phyloP scores from a whole-genome alignment of 2,797 vertebrate genomes.

The Sorex maritimensis region DNA sequence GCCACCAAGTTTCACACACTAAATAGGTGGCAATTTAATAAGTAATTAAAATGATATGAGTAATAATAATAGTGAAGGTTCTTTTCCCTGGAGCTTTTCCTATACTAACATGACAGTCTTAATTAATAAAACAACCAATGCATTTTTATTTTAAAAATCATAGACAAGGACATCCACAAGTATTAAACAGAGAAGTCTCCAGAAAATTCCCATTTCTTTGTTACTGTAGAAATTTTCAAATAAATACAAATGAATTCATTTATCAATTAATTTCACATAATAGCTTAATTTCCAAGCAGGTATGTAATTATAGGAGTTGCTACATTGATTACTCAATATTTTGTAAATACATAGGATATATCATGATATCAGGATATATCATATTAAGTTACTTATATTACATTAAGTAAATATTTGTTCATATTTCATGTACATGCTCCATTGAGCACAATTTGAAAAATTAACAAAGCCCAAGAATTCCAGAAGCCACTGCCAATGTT shows the following conservation, averaged over 20 bases:
- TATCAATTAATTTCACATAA: constrained; percentile 3
- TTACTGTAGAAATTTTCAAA: background rate
- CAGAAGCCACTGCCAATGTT: background rate
- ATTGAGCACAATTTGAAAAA: constrained; percentile 10
- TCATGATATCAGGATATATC: background rate
- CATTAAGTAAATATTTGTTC: constrained; percentile 4
- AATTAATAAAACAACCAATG: constrained; percentile 31
- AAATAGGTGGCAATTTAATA: too few species aligned
- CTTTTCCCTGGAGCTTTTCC: background rate
- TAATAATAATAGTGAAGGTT: background rate
- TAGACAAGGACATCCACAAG: background rate
- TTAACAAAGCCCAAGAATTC: background rate
- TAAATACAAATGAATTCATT: background rate
- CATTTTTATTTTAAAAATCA: constrained; percentile 45
- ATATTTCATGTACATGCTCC: background rate
- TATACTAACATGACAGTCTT: constrained; percentile 21
- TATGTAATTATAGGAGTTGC: background rate
- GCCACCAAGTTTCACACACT: too few species aligned
- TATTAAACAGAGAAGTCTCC: background rate
- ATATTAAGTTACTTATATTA: background rate
- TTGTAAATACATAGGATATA: background rate
- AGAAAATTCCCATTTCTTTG: background rate
- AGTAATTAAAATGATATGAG: too few species aligned
- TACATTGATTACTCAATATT: background rate
- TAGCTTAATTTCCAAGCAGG: constrained; percentile 51